Percentiles rank a stretch among this genome's conserved stretches.
phyloP scores from a whole-genome alignment of 2,888 invertebrate species.

The Sicus ferrugineus region DNA sequence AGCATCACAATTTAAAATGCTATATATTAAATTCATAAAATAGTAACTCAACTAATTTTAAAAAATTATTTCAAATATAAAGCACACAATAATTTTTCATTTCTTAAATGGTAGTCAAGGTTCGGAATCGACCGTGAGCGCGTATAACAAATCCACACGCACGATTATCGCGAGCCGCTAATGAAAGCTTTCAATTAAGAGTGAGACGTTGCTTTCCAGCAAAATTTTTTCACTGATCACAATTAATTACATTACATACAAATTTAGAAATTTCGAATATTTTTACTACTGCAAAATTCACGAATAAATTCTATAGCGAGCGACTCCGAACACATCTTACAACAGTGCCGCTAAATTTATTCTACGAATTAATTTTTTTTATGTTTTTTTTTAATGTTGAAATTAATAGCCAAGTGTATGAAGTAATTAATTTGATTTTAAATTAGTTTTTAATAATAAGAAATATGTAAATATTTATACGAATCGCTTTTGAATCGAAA shows the following conservation, averaged over 20 bases:
- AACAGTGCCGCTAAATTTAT: no score
- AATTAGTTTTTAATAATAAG: conserved; percentile 26
- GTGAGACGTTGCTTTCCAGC: no score
- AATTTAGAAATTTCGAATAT: background rate
- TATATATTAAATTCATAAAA: conserved; percentile 12
- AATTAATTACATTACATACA: no score
- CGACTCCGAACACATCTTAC: background rate
- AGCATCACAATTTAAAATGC: conserved; percentile 14
- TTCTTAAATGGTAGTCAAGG: no score
- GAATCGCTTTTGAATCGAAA: conserved; percentile 28
- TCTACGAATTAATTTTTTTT: conserved; percentile 10
- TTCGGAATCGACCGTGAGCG: no score
- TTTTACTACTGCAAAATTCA: no score
- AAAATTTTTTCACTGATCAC: no score
- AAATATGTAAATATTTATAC: conserved; percentile 30
- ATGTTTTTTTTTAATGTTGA: conserved; percentile 2
- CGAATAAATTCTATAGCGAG: no score
- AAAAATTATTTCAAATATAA: conserved; percentile 21
- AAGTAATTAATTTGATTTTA: conserved; percentile 31
- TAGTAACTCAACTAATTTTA: conserved; percentile 11
- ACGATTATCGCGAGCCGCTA: no score
- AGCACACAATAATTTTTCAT: conserved; percentile 26
- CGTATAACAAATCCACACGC: no score
- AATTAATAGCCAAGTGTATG: conserved; percentile 25
- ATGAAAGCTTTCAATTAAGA: no score